Percentiles rank a stretch among this genome's conserved stretches.
Conservation (phyloP, 2,888 invertebrate species). For the Mesorhabditis sp. region DNA sequence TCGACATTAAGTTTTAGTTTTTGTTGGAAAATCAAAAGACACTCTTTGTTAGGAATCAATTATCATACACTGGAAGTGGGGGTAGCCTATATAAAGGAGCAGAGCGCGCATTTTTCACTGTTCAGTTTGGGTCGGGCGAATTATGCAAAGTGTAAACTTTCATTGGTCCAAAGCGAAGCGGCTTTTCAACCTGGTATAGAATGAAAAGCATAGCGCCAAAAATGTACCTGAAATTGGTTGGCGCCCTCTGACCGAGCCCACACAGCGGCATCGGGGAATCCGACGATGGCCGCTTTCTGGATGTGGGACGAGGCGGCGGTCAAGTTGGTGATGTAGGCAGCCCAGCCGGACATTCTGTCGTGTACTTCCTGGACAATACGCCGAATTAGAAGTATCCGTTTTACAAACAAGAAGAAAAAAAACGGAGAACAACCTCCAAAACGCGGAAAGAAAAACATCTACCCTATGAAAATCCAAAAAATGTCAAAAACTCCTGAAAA, state of each 20-base stretch:
- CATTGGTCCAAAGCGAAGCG: no score
- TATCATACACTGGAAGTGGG: no score
- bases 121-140: no score
- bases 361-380: neutral
- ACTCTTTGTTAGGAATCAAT: no score
- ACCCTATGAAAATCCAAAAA: neutral
- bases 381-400: neutral
- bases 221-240: slow-evolving; percentile 32
- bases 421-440: neutral
- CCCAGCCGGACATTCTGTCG: slow-evolving; percentile 42
- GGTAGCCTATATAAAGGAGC: no score
- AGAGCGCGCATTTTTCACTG: no score
- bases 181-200: no score
- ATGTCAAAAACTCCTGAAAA: neutral
- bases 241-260: slow-evolving; percentile 42
- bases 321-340: slow-evolving; percentile 40
- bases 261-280: slow-evolving; percentile 34
- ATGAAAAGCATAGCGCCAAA: no score
- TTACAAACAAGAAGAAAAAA: neutral
- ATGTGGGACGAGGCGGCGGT: slow-evolving; percentile 23
- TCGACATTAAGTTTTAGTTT: no score
- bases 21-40: no score
- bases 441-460: neutral
- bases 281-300: slow-evolving; percentile 42
- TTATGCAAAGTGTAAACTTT: no score